Evolutionary conservation across 2,888 invertebrate species (phyloP), one percentile per base, ranked within the genome.

Genomic region (Fabriciana adippe): DNA sequence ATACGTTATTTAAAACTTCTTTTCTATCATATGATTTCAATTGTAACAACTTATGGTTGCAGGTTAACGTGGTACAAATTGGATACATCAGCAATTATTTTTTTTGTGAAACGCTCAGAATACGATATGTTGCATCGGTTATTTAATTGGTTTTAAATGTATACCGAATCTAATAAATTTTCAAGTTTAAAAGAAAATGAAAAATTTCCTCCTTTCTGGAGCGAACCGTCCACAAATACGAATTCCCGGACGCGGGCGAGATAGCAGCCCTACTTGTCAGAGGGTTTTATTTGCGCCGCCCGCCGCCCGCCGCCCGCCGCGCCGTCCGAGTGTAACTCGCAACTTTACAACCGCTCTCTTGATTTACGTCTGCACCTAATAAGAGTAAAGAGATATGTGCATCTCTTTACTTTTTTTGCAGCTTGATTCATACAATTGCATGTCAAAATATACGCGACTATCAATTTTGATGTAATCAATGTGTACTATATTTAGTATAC

Each of bases 321-420:
- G n/a, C n/a, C 67, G 69, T 67, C 71, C 72, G 71, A 71, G 70
- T 70, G 73, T 68, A 70, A 71, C 69, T 70, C 70, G 67, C 73
- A 67, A 73, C 71, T 75, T 75, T 73, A 74, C 74, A 73, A 72
- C 74, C 71, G 45, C 59, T 41, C 68, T 71, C 68, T 71, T 75
- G 73, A 76, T 76, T 76, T 74, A 75, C 74, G 72, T 67, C 64
- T 65, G 66, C 60, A 68, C 64, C 68, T 68, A 73, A 73, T 66
- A 68, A 71, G 69, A 73, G 51, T 56, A 65, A 68, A 68, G 56
- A 56, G 51, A 65, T 53, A 54, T 41, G 50, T 3, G 31, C 18
- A 11, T 31, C 50, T 51, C 50, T 61, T 51, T 51, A 31, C 60
- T 31, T 31, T 61, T 35, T 61, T 61, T 48, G 31, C 50, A 18